Evolutionary conservation across 1,140 invertebrate genomes (phyloP), one percentile per base, ranked within the genome.

Genomic region (Coptotermes formosanus): DNA sequence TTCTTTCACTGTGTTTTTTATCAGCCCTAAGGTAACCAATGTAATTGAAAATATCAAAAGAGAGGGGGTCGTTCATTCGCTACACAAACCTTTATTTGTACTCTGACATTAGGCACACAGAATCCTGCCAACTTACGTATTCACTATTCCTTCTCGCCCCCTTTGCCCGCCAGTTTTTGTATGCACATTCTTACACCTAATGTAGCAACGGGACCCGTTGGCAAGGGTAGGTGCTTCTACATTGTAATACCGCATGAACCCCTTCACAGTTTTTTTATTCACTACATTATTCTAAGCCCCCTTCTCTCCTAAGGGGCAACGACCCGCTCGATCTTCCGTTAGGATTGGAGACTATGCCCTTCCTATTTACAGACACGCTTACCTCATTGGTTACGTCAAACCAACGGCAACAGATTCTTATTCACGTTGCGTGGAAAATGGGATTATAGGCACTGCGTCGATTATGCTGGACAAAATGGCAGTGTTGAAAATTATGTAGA

Each of bases 71-170:
- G 16, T 30, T 75, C 64, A 12, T 45, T 83, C 82, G 43, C 8
- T 30, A 83, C 82, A 83, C 82, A 83, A 83, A 83, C 82, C 82
- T 83, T 83, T 83, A 83, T 83, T 83, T 83, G 82, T 43, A 83
- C 8, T 83, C 48, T 83, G 11, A 83, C 82, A 52, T 83, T 83
- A 83, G 11, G 82, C 48, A 83, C 82, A 83, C 82, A 83, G 25
- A 75, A 16, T 25, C 48, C 82, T 83, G 82, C 43, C 82, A 83
- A n/a, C n/a, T 83, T 83, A 83, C 82, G 44, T 30, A 83, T 83
- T 43, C 82, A 83, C n/a, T 9, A 12, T 11, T 19, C 43, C n/a
- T 25, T 3, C 82, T 25, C 82, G n/a, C 64, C 64, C 64, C 25
- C 9, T 6, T 30, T 30, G 25, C 64, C 25, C 2, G 3, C 64